Evolutionary conservation across 2,797 vertebrate species (phyloP), one percentile per base, ranked within the genome.

Genomic region (Phoxinus dragarum): DNA sequence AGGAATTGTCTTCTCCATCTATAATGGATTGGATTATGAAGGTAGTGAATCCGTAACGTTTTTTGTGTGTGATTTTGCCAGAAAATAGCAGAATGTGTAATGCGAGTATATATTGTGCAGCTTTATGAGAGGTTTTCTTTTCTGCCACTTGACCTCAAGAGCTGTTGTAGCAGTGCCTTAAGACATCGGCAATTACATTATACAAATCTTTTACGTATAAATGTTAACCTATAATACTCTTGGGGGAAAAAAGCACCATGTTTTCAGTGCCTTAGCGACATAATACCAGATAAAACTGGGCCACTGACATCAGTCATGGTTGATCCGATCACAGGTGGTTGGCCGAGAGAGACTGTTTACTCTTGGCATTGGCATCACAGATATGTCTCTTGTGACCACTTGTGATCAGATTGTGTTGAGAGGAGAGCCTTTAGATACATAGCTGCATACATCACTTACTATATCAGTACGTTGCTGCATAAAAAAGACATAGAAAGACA

Each of bases 391-490:
- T 76, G 74, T 56, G 34, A 36, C 49, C 49, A 36, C 31, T 40
- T 77, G 75, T 77, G 36, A 56, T 77, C 74, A 77, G 52, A 77
- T 77, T 40, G 38, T 59, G 21, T 77, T 77, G 74, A 59, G 52
- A 59, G 74, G 21, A 38, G 74, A 77, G 74, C 52, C 19, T 77
- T 56, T 76, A 21, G 56, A 76, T 56, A 59, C 52, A 59, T 77
- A 40, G 12, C 36, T 59, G 52, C 52, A n/a, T 27, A n/a, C 75
- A 40, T 77, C 36, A 40, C 75, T 40, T 77, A n/a, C 36, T 77
- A 77, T 77, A 77, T 59, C 12, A 59, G 36, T 40, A 9, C 27
- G 23, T 56, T 59, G 21, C 6, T 59, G 11, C 12, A 38, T 77
- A 23, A 21, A 56, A 23, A 36, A 56, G 3, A 19, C 31, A 40